phyloP scores from a whole-genome alignment of 2,888 invertebrate species.

The Stenchaetothrips biformis region DNA sequence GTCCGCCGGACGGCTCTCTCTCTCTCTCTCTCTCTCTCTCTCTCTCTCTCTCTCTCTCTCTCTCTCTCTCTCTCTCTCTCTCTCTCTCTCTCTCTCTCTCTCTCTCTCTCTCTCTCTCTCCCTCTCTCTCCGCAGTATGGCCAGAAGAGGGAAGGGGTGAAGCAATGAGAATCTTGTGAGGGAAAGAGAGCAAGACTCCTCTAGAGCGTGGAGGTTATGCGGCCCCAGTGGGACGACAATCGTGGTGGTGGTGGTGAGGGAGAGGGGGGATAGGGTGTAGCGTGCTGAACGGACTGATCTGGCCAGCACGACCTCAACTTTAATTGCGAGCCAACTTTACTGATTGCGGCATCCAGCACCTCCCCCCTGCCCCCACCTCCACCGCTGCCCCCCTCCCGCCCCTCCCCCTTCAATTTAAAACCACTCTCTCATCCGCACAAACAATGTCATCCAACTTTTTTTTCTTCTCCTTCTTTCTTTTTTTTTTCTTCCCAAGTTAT shows the following conservation, averaged over 20 bases:
- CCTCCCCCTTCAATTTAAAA: neutral
- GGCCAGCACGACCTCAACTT: slow-evolving; percentile 16
- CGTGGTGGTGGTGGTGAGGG: neutral
- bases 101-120: neutral
- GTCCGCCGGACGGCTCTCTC: too few species aligned
- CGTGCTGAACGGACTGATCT: slow-evolving; percentile 2
- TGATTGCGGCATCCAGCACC: slow-evolving; percentile 10
- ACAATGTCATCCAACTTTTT: neutral
- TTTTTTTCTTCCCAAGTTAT: neutral
- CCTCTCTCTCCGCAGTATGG: too few species aligned
- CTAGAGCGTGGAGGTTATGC: too few species aligned
- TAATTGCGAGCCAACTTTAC: slow-evolving; percentile 25
- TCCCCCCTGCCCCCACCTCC: neutral
- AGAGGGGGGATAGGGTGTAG: neutral
- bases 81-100: neutral
- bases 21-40: neutral
- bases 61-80: too few species aligned
- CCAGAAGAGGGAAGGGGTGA: too few species aligned
- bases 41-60: neutral
- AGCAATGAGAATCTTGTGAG: too few species aligned
- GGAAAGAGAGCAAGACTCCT: too few species aligned
- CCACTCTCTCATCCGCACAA: neutral
- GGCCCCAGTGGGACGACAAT: neutral
- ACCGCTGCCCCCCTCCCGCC: neutral
- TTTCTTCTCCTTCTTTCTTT: neutral